Conservation (phyloP, 2,113 vertebrate species). For the Caloenas nicobarica region DNA sequence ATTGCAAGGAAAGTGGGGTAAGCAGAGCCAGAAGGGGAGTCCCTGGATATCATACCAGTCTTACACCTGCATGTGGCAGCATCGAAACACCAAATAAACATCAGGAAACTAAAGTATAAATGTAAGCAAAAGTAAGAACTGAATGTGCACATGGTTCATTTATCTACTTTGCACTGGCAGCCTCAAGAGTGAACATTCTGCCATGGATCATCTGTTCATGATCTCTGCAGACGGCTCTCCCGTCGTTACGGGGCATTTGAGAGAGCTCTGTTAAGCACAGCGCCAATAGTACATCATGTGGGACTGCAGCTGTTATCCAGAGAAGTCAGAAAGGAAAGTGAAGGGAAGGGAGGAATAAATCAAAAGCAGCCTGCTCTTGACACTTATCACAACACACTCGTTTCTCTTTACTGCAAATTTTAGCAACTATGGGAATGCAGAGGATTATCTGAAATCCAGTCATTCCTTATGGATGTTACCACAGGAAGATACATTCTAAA, state of each 20-base stretch:
- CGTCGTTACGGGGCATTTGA: neutral
- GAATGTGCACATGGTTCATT: conserved; percentile 4
- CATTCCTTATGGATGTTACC: neutral
- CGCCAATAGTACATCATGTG: conserved; percentile 14
- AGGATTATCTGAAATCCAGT: neutral
- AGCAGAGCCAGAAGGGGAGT: neutral
- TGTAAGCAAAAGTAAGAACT: neutral
- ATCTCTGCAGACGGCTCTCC: neutral
- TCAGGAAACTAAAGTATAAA: neutral
- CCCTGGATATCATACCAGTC: neutral
- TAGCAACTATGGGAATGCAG: neutral
- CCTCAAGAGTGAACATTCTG: conserved; percentile 10
- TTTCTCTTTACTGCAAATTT: conserved; percentile 24
- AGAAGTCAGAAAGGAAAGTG: conserved; percentile 9
- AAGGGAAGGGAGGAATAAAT: conserved; percentile 35
- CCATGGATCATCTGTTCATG: conserved; percentile 34
- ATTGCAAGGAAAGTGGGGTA: neutral
- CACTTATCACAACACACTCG: neutral
- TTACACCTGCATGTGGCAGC: conserved; percentile 18
- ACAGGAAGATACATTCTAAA: neutral
- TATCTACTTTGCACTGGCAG: neutral
- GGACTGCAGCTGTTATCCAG: conserved; percentile 14
- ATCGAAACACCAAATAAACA: neutral
- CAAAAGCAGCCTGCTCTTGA: neutral
- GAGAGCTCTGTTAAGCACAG: neutral